Percentiles rank a stretch among this genome's conserved stretches.
Conservation (phyloP, 2,888 invertebrate species). For the Caenorhabditis drosophilae region DNA sequence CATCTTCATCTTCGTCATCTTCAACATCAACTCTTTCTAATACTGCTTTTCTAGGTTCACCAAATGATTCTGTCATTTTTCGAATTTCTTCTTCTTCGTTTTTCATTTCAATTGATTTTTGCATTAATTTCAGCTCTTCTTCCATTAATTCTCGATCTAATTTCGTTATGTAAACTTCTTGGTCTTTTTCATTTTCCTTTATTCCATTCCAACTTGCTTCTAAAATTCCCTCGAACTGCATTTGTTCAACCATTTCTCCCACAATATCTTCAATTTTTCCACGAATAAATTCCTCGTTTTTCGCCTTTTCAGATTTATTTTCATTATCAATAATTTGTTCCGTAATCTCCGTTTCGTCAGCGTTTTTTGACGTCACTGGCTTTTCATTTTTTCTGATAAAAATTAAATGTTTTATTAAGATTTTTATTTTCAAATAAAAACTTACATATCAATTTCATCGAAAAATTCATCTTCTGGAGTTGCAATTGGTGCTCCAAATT, state of each 20-base stretch:
- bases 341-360: not conserved
- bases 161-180: no score
- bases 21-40: constrained; percentile 13
- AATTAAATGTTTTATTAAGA: not conserved
- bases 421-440: not conserved
- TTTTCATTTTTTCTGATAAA: not conserved
- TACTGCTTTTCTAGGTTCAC: constrained; percentile 28
- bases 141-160: no score
- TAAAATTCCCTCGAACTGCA: no score
- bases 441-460: constrained; percentile 2
- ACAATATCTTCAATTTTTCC: not conserved
- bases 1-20: constrained; percentile 27
- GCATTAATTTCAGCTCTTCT: constrained; percentile 9
- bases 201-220: no score
- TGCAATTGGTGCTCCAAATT: constrained; percentile 32
- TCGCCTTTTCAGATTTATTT: not conserved
- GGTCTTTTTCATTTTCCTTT: constrained; percentile 1
- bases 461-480: constrained; percentile 28
- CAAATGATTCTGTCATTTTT: constrained; percentile 33
- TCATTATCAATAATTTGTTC: not conserved
- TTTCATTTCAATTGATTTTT: no score
- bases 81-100: constrained; percentile 26
- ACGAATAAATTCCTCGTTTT: not conserved
- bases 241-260: not conserved
- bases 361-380: not conserved